A percentile compares a stretch with the other conserved stretches of the same genome.
Evolutionary conservation across 2,888 invertebrate genomes (phyloP).

Genomic region (Lagria hirta): DNA sequence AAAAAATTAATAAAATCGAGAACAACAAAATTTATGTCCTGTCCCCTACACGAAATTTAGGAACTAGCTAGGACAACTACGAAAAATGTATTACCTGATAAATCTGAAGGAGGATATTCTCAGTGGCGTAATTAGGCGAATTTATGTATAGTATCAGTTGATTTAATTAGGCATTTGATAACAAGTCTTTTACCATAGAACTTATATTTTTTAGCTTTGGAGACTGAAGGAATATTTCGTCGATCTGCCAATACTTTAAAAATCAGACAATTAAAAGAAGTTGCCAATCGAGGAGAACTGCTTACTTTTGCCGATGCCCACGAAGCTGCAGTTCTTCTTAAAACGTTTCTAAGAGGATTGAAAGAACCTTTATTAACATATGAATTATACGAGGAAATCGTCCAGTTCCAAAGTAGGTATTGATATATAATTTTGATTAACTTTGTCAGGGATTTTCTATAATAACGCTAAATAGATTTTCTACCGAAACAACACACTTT

Average conservation of each 20-base stretch:
- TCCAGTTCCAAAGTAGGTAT: constrained; percentile 80
- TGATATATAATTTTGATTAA: constrained; percentile 8
- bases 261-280: constrained; percentile 81
- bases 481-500: too few relatives aligned
- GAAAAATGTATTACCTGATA: too few relatives aligned
- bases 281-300: constrained; percentile 83
- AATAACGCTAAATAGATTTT: too few relatives aligned
- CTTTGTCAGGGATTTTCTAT: neutral
- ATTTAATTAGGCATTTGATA: too few relatives aligned
- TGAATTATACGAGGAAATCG: constrained; percentile 90
- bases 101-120: too few relatives aligned
- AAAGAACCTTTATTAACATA: constrained; percentile 92
- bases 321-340: constrained; percentile 91
- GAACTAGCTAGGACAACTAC: too few relatives aligned
- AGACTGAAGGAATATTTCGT: constrained; percentile 95
- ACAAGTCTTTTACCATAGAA: neutral
- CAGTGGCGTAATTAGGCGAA: too few relatives aligned
- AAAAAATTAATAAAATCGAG: too few relatives aligned
- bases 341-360: constrained; percentile 89
- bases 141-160: too few relatives aligned
- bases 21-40: too few relatives aligned
- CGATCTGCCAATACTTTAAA: constrained; percentile 84
- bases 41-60: too few relatives aligned
- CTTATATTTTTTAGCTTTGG: constrained; percentile 70
- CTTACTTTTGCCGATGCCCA: constrained; percentile 84